Evolutionary conservation across 2,797 vertebrate genomes (phyloP).

Genomic region (Sebastes umbrosus): DNA sequence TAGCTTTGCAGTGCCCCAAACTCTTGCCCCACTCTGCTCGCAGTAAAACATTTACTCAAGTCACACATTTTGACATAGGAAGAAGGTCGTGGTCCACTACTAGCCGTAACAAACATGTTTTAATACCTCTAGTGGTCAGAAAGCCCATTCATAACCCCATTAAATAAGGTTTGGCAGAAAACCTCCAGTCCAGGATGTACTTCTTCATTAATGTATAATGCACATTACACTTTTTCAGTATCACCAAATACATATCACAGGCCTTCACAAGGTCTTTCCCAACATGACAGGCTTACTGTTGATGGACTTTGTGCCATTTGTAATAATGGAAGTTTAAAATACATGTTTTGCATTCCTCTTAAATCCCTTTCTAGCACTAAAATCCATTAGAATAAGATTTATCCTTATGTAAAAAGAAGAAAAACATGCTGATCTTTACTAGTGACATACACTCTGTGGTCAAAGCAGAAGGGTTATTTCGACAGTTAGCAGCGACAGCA

Average conservation of each 20-base stretch:
- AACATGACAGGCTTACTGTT: not conserved
- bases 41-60: conserved; percentile 34
- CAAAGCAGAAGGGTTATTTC: not conserved
- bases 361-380: not conserved
- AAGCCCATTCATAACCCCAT: not conserved
- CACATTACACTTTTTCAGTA: not conserved
- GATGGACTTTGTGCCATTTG: not conserved
- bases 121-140: not conserved
- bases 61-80: conserved; percentile 18
- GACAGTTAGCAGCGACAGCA: not conserved
- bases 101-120: not conserved
- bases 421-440: not conserved
- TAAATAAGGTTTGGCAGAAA: not conserved
- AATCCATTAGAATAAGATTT: not conserved
- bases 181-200: not conserved
- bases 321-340: not conserved
- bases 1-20: not conserved
- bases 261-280: not conserved
- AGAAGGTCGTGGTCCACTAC: not conserved
- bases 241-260: not conserved
- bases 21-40: not conserved
- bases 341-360: not conserved
- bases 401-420: not conserved
- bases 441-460: not conserved
- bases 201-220: not conserved